phyloP scores from a whole-genome alignment of 2,888 invertebrate genomes.

The Creontiades dilutus region DNA sequence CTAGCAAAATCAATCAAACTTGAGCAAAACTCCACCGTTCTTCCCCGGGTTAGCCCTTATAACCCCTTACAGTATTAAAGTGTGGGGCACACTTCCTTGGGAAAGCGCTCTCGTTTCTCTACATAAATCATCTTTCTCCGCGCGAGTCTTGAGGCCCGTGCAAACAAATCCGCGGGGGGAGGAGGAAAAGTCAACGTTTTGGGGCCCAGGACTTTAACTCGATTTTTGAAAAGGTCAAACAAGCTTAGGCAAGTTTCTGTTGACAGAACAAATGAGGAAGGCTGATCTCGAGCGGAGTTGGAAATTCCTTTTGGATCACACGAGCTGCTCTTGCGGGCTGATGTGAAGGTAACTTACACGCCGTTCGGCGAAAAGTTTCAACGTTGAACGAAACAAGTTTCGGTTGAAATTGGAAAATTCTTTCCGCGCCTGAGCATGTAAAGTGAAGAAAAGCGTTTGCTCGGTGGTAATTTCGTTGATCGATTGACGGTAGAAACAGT shows the following conservation, averaged over 20 bases:
- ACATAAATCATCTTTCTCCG: conserved; percentile 19
- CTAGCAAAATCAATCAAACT: conserved; percentile 30
- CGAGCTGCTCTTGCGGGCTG: background rate
- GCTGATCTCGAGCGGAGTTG: background rate
- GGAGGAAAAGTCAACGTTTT: background rate
- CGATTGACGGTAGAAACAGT: no score
- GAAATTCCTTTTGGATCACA: background rate
- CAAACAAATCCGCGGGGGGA: background rate
- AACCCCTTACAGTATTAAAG: conserved; percentile 39
- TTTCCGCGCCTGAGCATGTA: no score
- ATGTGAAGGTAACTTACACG: conserved; percentile 4
- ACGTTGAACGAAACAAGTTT: no score
- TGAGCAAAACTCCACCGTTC: conserved; percentile 33
- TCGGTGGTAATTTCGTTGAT: no score
- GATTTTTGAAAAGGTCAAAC: conserved; percentile 40
- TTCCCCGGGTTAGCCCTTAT: background rate
- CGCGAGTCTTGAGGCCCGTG: background rate
- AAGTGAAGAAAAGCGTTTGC: no score
- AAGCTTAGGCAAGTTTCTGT: conserved; percentile 17
- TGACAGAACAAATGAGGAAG: conserved; percentile 32
- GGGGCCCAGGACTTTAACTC: background rate
- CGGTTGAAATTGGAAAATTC: no score
- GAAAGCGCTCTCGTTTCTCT: conserved; percentile 22
- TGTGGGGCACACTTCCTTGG: conserved; percentile 33
- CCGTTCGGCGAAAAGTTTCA: no score